Evolutionary conservation across 2,888 invertebrate species (phyloP), one percentile per base, ranked within the genome.

Genomic region (Carabus problematicus): DNA sequence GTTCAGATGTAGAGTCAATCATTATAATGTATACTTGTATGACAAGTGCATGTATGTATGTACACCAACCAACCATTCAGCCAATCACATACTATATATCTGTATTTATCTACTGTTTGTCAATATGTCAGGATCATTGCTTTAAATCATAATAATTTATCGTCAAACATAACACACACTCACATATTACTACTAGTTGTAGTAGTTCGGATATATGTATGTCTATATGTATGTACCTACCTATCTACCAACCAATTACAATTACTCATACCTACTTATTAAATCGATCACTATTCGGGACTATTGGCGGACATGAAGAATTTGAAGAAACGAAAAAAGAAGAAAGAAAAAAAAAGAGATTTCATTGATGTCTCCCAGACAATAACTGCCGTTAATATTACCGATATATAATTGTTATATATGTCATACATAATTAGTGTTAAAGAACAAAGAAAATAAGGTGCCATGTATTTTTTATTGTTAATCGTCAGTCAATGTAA

Each of bases 331-430:
- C 40, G 40, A 66, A 56, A 64, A 45, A 64, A 43, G n/a, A 39
- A 42, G 19, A 64, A 49, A 43, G 43, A 1, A 42, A 60, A 43
- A 60, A 1, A 42, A 60, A 63, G 61, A 63, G 63, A 43, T 64
- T 56, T 19, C 29, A 41, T 54, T 19, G 14, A 39, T 61, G 62
- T 62, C 56, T 59, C 66, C 66, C 47, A 66, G 69, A 69, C 69
- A 69, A 69, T 69, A 69, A 69, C 61, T 69, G 69, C 69, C 62
- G 61, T 62, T 55, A 61, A n/a, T 45, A 45, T 18, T 60, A 58
- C n/a, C 43, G 7, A 55, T 29, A 42, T 14, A 60, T 67, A 61
- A 54, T 60, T 68, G 68, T 68, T 68, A 68, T 68, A 49, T 49
- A 55, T 68, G 68, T 68, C 60, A 60, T 61, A 49, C 16, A 60